Evolutionary conservation across 1,140 invertebrate species (phyloP), one percentile per base, ranked within the genome.

Genomic region (Cyrtorhinus lividipennis): DNA sequence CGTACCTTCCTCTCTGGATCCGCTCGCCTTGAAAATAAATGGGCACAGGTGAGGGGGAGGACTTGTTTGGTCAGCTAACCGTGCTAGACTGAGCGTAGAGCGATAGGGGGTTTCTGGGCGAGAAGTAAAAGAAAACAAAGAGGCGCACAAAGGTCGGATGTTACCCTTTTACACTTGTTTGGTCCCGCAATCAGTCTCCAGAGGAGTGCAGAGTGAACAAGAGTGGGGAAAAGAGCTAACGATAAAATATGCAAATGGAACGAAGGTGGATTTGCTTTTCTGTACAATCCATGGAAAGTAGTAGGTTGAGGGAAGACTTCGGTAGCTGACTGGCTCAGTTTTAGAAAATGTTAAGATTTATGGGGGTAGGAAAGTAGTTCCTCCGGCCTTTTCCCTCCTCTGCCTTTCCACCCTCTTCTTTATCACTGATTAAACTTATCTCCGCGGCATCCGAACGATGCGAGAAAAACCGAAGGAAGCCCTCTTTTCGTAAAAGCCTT

Each of bases 231-330:
- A 20, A 53, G 48, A 13, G 48, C 48, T 38, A 3, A 53, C 20
- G 48, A 53, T 53, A 53, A 53, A 53, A 20, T 53, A 53, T 53
- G 48, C 48, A 53, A 53, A 53, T 53, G 48, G 48, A 53, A 53
- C 48, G 48, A n/a, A n/a, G 48, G 20, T 13, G 48, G 48, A 53
- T 53, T 53, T 53, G 20, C 48, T n/a, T n/a, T 53, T 53, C 20
- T 20, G 12, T 10, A 5, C 10, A 22, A 53, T 8, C 48, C 48
- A 5, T 53, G 10, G 30, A 15, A 13, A 53, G 48, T 13, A 53
- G 48, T 13, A 20, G 10, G 12, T 8, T 20, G 12, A 12, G 10
- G 10, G 5, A 12, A 53, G n/a, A n/a, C n/a, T n/a, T n/a, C n/a
- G n/a, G n/a, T n/a, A n/a, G n/a, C 48, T 53, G 12, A 12, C 48